Evolutionary conservation across 2,888 invertebrate genomes (phyloP), one percentile per base, ranked within the genome.

Genomic region (Gastrophysa polygoni): DNA sequence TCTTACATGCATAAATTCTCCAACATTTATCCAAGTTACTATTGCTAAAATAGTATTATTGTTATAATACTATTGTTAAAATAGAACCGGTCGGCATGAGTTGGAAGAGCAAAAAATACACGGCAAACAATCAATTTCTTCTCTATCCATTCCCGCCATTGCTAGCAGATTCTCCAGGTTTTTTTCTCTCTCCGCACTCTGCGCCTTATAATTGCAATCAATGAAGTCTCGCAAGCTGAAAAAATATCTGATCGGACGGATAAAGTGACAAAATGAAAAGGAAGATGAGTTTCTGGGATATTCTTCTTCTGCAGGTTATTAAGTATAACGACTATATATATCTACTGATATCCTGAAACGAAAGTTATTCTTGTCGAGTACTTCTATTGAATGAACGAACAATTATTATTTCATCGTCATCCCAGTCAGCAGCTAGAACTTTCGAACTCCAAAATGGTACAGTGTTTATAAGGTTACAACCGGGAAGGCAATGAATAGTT

Each of bases 11-110:
- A 62, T 59, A 63, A 55, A 58, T 59, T 63, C 62, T 62, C 57
- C 60, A 58, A 64, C 65, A 68, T 70, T 71, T 69, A 67, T 64
- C 68, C 70, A 72, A 69, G 71, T 72, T n/a, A n/a, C n/a, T n/a
- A n/a, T n/a, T n/a, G n/a, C n/a, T n/a, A n/a, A n/a, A n/a, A n/a
- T n/a, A n/a, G 69, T 71, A 63, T 69, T 66, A 68, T 71, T 69
- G 66, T 69, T 67, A 60, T 61, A 68, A 63, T 64, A n/a, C n/a
- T n/a, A n/a, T 71, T 67, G 68, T 69, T 68, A 69, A 68, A 71
- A 67, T 66, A 67, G 63, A 56, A 68, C 63, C 65, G 64, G 63
- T 65, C 63, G 50, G 59, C 48, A 61, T 32, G 55, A 16, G 38
- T 34, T 21, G 56, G 56, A 64, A 59, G 62, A 62, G 61, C 61